phyloP scores from a whole-genome alignment of 2,113 vertebrate species.

The Mandrillus leucophaeus region DNA sequence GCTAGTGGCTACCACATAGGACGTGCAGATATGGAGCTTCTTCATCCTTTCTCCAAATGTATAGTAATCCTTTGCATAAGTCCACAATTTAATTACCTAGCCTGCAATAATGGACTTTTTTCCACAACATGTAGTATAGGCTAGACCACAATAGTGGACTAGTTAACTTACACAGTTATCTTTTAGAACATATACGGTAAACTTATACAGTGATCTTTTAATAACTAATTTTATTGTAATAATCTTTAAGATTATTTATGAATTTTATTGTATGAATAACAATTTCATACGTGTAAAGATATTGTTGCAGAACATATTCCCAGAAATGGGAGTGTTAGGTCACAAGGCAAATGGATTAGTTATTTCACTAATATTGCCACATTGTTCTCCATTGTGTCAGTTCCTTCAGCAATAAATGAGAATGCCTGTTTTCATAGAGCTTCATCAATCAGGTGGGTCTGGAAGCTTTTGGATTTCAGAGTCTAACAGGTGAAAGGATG shows the following conservation, averaged over 20 bases:
- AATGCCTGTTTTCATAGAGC: background rate
- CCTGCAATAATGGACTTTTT: background rate
- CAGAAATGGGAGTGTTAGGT: background rate
- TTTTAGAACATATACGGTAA: background rate
- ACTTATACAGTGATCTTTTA: background rate
- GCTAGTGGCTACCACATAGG: background rate
- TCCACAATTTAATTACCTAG: background rate
- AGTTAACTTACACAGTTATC: background rate
- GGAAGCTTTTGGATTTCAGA: slow-evolving; percentile 3
- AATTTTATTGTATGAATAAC: background rate
- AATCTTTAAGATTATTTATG: background rate
- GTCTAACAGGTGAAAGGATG: background rate
- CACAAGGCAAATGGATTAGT: background rate
- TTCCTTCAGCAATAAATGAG: background rate
- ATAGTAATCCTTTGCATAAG: background rate
- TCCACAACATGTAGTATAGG: background rate
- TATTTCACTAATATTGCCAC: background rate
- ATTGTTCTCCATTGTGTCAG: background rate
- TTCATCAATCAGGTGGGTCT: background rate
- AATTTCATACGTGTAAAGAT: background rate
- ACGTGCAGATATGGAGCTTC: background rate
- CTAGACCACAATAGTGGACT: background rate
- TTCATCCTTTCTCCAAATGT: background rate
- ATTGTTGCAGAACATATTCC: background rate
- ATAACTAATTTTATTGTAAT: background rate